phyloP scores from a whole-genome alignment of 2,113 vertebrate species.

The Natator depressus region DNA sequence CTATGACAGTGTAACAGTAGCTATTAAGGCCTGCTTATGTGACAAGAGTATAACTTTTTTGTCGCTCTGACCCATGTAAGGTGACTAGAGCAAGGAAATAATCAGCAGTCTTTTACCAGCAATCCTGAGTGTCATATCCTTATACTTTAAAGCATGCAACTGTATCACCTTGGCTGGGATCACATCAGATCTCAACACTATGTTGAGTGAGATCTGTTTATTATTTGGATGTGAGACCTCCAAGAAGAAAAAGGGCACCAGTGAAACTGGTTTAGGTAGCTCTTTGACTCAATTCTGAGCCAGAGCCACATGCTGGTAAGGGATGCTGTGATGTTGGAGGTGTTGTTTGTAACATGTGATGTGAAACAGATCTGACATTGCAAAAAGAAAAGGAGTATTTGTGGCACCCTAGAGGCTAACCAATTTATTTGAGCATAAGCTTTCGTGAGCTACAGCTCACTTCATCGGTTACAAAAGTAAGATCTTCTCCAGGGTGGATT shows the following conservation, averaged over 20 bases:
- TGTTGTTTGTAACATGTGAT: neutral
- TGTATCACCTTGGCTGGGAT: neutral
- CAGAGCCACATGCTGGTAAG: neutral
- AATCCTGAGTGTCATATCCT: neutral
- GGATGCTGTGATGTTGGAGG: neutral
- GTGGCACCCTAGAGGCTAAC: no score
- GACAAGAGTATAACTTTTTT: neutral
- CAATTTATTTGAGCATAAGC: no score
- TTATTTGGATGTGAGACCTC: neutral
- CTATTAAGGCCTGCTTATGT: neutral
- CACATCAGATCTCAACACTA: neutral
- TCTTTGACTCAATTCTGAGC: neutral
- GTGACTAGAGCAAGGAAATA: neutral
- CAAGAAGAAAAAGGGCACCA: neutral
- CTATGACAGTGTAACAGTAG: neutral
- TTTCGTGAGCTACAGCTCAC: no score
- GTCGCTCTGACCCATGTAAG: neutral
- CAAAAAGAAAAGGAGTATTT: no score
- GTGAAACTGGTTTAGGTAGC: neutral
- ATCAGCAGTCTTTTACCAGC: neutral
- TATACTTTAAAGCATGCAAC: neutral
- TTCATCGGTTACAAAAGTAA: no score
- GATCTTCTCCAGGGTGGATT: no score
- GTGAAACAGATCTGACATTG: neutral
- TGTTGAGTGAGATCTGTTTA: neutral